Evolutionary conservation across 2,888 invertebrate species (phyloP).

Genomic region (Oscheius sp.): DNA sequence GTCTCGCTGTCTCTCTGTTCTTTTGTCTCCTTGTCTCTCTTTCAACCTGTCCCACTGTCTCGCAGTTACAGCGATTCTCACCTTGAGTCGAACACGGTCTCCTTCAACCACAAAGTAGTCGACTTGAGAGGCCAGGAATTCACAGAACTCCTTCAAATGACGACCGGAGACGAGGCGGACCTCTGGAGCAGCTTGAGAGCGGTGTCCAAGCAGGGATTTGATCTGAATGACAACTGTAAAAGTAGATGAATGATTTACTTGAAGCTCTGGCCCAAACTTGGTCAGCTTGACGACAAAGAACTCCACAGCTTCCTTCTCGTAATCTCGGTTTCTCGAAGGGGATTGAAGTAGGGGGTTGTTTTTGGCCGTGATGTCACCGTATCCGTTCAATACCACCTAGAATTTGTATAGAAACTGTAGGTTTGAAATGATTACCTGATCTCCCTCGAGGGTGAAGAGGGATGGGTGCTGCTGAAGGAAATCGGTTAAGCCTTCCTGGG

Average conservation of each 20-base stretch:
- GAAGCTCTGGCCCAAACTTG: conserved; percentile 97
- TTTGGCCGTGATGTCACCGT: conserved; percentile 74
- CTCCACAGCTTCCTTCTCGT: conserved; percentile 94
- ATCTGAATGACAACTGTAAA: conserved; percentile 76
- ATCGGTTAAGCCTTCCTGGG: conserved; percentile 84
- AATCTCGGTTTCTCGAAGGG: conserved; percentile 78
- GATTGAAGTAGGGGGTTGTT: conserved; percentile 68
- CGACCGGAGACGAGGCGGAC: conserved; percentile 94
- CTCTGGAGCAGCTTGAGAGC: conserved; percentile 90
- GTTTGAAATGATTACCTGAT: conserved; percentile 74
- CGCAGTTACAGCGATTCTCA: not conserved
- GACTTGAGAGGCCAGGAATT: conserved; percentile 86
- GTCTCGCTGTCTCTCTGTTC: no score
- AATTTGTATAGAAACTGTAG: not conserved
- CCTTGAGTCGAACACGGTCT: not conserved
- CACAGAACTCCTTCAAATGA: conserved; percentile 91
- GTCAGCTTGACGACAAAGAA: conserved; percentile 92
- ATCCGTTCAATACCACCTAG: conserved; percentile 70
- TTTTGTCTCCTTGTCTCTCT: no score
- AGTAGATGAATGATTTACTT: conserved; percentile 73
- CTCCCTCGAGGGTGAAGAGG: conserved; percentile 92
- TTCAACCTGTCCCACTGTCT: no score
- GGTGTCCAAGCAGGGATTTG: conserved; percentile 93
- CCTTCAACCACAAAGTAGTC: conserved; percentile 84
- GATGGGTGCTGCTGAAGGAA: conserved; percentile 86